A percentile compares a stretch with the other conserved stretches of the same genome.
Evolutionary conservation across 1,140 invertebrate species (phyloP).

Genomic region (Drosophila aff.): DNA sequence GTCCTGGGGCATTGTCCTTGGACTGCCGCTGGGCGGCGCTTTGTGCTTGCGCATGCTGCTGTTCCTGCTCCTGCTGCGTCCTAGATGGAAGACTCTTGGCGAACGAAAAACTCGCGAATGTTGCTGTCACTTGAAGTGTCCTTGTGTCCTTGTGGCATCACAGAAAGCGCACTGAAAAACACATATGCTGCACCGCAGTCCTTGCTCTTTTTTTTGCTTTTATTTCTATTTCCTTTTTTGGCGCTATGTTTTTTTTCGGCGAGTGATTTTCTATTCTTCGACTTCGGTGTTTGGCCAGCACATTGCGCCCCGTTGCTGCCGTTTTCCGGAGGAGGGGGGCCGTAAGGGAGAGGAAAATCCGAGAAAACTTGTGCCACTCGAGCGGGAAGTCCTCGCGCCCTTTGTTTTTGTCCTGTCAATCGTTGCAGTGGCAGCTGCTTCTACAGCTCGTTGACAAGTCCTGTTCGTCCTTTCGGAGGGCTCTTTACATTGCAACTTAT

Average conservation of each 20-base stretch:
- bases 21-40: constrained; percentile 73
- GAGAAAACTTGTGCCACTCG: constrained; percentile 61
- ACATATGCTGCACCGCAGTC: constrained; percentile 64
- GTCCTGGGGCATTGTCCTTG: constrained; percentile 64
- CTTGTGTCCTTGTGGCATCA: constrained; percentile 77
- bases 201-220: constrained; percentile 26
- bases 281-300: constrained; percentile 60
- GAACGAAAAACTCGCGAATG: constrained; percentile 61
- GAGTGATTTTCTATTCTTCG: constrained; percentile 51
- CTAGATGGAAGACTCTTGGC: constrained; percentile 42
- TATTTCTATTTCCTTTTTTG: constrained; percentile 6
- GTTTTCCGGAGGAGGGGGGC: constrained; percentile 7
- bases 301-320: constrained; percentile 58
- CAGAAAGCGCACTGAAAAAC: constrained; percentile 43
- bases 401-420: constrained; percentile 81
- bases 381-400: constrained; percentile 24
- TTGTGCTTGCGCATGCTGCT: constrained; percentile 75
- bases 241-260: constrained; percentile 21
- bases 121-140: constrained; percentile 73
- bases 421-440: constrained; percentile 61
- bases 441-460: constrained; percentile 51
- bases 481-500: constrained; percentile 82
- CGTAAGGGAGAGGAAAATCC: constrained; percentile 23
- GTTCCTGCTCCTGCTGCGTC: constrained; percentile 46
- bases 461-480: constrained; percentile 60